Percentiles rank a stretch among this genome's conserved stretches.
phyloP scores from a whole-genome alignment of 2,888 invertebrate genomes.

The Marronus borbonicus region DNA sequence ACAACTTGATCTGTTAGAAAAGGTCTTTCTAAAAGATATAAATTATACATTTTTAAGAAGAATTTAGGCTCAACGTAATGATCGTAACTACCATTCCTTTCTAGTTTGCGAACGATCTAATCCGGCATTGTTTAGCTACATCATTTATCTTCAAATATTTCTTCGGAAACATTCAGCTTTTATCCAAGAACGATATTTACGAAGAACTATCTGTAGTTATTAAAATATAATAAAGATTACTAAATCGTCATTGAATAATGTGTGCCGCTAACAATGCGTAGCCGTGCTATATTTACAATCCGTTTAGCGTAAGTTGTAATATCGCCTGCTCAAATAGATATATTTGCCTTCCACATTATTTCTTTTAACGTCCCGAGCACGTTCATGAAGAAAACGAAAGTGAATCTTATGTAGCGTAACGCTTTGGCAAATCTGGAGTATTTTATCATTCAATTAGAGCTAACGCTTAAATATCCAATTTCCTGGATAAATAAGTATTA shows the following conservation, averaged over 20 bases:
- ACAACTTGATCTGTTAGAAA: no score
- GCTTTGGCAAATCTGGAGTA: neutral
- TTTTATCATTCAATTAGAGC: neutral
- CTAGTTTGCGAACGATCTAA: no score
- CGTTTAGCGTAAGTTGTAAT: conserved; percentile 15
- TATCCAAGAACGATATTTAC: no score
- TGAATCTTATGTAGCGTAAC: neutral
- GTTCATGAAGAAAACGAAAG: neutral
- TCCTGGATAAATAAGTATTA: neutral
- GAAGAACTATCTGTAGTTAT: no score
- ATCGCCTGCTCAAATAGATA: conserved; percentile 16
- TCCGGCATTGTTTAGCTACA: no score
- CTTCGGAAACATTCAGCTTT: no score
- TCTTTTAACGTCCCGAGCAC: neutral
- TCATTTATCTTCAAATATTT: no score
- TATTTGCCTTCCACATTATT: conserved; percentile 5
- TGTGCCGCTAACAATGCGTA: neutral
- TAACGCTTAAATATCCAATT: neutral
- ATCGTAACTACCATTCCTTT: no score
- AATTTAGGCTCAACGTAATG: no score
- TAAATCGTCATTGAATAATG: neutral
- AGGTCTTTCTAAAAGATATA: no score
- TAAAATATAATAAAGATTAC: neutral
- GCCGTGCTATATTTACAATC: neutral
- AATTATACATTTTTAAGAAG: no score